phyloP scores from a whole-genome alignment of 2,113 vertebrate genomes.

The Copsychus sechellarum region DNA sequence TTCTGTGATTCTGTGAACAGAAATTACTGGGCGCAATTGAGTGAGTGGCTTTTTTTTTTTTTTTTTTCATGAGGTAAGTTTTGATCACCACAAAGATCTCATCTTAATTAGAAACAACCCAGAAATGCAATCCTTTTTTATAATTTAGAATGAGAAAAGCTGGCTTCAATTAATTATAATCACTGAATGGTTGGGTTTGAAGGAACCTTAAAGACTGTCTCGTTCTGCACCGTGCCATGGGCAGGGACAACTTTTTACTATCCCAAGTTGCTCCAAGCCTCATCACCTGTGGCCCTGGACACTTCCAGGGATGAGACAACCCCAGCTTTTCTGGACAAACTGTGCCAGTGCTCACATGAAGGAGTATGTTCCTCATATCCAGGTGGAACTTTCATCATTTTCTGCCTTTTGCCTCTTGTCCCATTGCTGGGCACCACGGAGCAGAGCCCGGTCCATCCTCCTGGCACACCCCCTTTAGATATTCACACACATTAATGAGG shows the following conservation, averaged over 20 bases:
- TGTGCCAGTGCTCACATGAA: neutral
- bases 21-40: neutral
- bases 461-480: rapidly evolving
- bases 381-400: neutral
- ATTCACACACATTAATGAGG: neutral
- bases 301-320: neutral
- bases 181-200: neutral
- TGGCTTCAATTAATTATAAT: neutral
- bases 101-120: neutral
- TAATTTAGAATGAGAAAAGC: neutral
- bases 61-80: neutral
- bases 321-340: rapidly evolving
- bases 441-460: neutral
- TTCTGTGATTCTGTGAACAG: neutral
- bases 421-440: too few species aligned
- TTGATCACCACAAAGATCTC: neutral
- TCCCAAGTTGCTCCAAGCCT: rapidly evolving
- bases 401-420: neutral
- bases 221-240: neutral
- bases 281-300: too few species aligned
- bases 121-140: neutral
- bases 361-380: neutral
- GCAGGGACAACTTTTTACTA: neutral
- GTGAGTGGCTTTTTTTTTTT: neutral
- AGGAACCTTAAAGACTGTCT: neutral